Conservation (phyloP, 2,888 invertebrate species). For the Andrena praecox region DNA sequence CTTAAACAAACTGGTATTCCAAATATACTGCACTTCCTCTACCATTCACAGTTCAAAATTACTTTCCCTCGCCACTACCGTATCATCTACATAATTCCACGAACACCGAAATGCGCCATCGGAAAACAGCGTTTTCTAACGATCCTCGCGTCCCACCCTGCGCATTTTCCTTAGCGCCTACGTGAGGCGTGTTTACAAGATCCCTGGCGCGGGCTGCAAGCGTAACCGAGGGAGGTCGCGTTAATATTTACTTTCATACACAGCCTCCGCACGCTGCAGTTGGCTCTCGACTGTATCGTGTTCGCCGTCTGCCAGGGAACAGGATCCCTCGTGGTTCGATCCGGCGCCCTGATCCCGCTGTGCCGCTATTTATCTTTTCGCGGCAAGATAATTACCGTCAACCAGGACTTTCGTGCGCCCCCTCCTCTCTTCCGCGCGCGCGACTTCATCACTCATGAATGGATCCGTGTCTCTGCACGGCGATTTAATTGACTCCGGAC, state of each 20-base stretch:
- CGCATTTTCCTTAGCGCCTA: constrained; percentile 48
- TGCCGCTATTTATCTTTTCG: constrained; percentile 30
- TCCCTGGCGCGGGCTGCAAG: constrained; percentile 51
- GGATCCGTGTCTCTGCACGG: constrained; percentile 5
- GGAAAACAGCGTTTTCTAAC: background rate
- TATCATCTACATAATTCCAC: background rate
- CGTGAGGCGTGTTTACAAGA: constrained; percentile 60
- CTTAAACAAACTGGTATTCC: too few relatives aligned
- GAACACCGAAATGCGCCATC: background rate
- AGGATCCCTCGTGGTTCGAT: constrained; percentile 48
- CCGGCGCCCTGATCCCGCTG: background rate
- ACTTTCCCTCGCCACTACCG: background rate
- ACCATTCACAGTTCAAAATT: too few relatives aligned
- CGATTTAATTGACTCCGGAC: constrained; percentile 15
- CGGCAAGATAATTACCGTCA: constrained; percentile 25
- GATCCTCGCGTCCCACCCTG: constrained; percentile 8
- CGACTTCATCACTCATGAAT: constrained; percentile 8
- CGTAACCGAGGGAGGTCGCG: constrained; percentile 75
- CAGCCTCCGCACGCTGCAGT: constrained; percentile 78
- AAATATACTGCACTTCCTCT: too few relatives aligned
- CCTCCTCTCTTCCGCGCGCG: background rate
- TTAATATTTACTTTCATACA: constrained; percentile 81
- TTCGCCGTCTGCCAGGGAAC: constrained; percentile 72
- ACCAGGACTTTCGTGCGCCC: background rate
- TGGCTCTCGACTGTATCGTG: constrained; percentile 76